These are phyloP conservation scores for Pseudochromis fuscus DNA, from an alignment of 2,797 vertebrate genomes.

Conservation along the genomic window DNA sequence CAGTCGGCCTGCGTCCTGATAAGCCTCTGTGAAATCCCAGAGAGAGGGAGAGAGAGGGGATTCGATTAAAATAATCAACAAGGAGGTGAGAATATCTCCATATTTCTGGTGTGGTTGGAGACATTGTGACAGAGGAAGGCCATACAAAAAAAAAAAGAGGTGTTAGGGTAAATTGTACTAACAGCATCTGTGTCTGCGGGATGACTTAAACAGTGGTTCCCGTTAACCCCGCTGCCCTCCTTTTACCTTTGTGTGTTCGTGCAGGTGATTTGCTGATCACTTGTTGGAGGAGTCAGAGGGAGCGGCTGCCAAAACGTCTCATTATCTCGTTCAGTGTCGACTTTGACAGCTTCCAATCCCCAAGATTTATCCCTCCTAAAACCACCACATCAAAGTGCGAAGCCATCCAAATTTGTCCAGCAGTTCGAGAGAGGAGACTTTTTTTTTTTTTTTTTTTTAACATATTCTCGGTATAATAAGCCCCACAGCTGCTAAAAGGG, in stretches of 20 bases:
- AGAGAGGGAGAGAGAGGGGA: conserved; percentile 38
- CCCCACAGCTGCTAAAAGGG: not conserved
- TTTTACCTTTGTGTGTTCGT: conserved; percentile 50
- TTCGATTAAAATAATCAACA: conserved; percentile 84
- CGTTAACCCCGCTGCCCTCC: conserved; percentile 38
- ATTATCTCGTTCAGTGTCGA: conserved; percentile 58
- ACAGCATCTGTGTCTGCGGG: conserved; percentile 11
- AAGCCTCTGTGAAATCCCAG: conserved; percentile 75
- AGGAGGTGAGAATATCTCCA: conserved; percentile 68
- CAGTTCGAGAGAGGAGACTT: conserved; percentile 31
- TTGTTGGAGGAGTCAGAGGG: conserved; percentile 39
- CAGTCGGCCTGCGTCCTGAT: conserved; percentile 75
- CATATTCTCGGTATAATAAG: conserved; percentile 20
- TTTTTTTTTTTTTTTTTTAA: too few species aligned
- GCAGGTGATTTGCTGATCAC: conserved; percentile 36
- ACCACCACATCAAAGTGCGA: conserved; percentile 51
- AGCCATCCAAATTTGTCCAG: conserved; percentile 46
- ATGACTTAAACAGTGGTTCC: conserved; percentile 10
- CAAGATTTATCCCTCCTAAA: conserved; percentile 56
- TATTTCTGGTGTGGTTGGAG: conserved; percentile 50
- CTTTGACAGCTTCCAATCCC: conserved; percentile 59
- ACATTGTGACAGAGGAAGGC: conserved; percentile 39
- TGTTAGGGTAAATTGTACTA: conserved; percentile 4
- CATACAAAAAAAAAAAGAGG: conserved; percentile 14
- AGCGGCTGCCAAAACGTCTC: conserved; percentile 51